Evolutionary conservation across 2,113 vertebrate genomes (phyloP), one percentile per base, ranked within the genome.

Genomic region (Mus spicilegus): DNA sequence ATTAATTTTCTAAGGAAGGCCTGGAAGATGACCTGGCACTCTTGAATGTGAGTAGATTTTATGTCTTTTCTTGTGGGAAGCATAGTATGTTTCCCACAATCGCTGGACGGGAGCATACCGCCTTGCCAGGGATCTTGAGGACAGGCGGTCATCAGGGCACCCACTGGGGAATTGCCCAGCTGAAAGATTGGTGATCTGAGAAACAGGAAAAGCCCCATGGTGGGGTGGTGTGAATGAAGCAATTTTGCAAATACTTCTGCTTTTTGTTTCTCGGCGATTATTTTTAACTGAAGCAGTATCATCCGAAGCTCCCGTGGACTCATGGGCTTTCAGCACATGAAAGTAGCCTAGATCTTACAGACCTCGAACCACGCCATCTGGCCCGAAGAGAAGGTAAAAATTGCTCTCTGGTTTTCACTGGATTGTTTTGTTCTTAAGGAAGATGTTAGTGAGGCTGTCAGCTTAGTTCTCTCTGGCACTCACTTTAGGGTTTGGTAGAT

Each of bases 181-280:
- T 42, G 7, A 39, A 51, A 86, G 87, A 8, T 9, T 36, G 42
- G n/a, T 75, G 49, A 51, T 72, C 73, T 90, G 81, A 94, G 42
- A 84, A 84, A 93, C 33, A 85, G 77, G 88, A 87, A 90, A 87
- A 63, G 14, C 8, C 46, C 51, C 54, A 0, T 26, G 3, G 33
- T 20, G n/a, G 56, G 86, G 89, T 33, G 69, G 46, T 3, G 72
- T 7, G 0, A 76, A 65, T 28, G 49, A 42, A 94, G 94, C 73
- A 13, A 28, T 39, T 87, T 75, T 93, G 51, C 65, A 61, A 84
- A 56, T 78, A 97, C 96, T 98, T 98, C 96, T 95, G 96, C 97
- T 97, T 98, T 96, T 49, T 81, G 26, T 91, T 46, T 97, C 70
- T 90, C 63, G 1, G 58, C 39, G 56, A 67, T 84, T 93, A 96